These are phyloP conservation scores for Sapayoa aenigma DNA, from an alignment of 2,113 vertebrate species.

Conservation along the genomic window DNA sequence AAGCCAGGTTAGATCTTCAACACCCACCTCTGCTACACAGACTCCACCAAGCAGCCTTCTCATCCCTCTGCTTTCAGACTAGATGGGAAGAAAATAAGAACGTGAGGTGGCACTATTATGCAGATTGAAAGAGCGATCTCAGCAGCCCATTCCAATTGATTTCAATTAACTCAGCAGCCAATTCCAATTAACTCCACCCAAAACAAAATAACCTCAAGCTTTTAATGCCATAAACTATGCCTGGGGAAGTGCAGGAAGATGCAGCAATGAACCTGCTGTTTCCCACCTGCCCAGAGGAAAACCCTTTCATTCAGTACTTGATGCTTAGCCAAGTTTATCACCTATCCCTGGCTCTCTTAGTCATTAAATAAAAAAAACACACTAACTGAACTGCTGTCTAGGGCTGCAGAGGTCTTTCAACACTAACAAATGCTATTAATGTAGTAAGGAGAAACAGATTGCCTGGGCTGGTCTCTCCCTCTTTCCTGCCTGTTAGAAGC, in stretches of 20 bases:
- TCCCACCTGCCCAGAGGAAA: neutral
- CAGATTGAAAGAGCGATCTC: neutral
- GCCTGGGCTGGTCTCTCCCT: neutral
- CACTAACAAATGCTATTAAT: neutral
- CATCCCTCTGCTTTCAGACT: neutral
- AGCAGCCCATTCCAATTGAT: neutral
- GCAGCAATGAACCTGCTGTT: neutral
- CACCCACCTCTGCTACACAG: neutral
- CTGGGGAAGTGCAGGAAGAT: neutral
- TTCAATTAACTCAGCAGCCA: neutral
- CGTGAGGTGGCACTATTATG: neutral
- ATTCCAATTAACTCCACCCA: neutral
- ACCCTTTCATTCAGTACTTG: neutral
- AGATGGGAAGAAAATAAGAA: neutral
- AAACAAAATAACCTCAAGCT: neutral
- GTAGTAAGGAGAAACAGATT: neutral
- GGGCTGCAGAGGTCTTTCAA: neutral
- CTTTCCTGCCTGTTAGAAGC: neutral
- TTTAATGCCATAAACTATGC: neutral
- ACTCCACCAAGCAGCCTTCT: neutral
- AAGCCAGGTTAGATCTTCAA: neutral
- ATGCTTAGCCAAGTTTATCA: neutral
- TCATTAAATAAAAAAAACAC: neutral
- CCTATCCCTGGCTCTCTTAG: neutral
- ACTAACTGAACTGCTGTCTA: neutral